These are phyloP conservation scores for cat (Felis catus) DNA, from an alignment of 2,113 vertebrate species.

Conservation along the genomic window DNA sequence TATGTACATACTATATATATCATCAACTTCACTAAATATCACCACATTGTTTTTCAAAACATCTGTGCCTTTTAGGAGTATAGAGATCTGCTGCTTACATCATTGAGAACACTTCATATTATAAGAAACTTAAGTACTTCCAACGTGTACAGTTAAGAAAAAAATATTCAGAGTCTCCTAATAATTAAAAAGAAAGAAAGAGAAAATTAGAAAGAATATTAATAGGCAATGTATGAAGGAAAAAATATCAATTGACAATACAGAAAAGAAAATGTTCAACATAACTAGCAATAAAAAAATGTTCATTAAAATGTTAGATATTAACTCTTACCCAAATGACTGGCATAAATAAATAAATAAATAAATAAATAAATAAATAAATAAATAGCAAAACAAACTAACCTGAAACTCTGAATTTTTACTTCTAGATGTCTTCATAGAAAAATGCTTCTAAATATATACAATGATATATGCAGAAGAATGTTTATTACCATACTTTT, in stretches of 20 bases:
- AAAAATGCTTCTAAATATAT: neutral
- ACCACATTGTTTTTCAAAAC: neutral
- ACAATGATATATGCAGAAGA: neutral
- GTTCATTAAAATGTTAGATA: neutral
- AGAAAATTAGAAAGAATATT: neutral
- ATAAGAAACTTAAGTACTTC: neutral
- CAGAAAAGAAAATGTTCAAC: neutral
- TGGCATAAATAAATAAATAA: neutral
- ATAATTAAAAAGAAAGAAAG: neutral
- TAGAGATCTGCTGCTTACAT: neutral
- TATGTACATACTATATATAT: neutral
- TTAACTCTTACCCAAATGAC: neutral
- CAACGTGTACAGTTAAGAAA: neutral
- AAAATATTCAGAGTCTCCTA: neutral
- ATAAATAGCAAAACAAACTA: neutral
- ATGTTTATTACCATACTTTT: neutral
- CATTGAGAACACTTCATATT: neutral
- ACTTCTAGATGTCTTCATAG: neutral
- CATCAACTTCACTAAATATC: neutral
- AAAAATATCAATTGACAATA: neutral
- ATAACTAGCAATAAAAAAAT: neutral
- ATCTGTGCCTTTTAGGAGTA: neutral
- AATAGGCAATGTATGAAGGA: neutral
- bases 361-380: neutral
- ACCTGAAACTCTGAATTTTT: neutral